Conservation (phyloP, 2,113 vertebrate species). For the Emydura subglobosa region DNA sequence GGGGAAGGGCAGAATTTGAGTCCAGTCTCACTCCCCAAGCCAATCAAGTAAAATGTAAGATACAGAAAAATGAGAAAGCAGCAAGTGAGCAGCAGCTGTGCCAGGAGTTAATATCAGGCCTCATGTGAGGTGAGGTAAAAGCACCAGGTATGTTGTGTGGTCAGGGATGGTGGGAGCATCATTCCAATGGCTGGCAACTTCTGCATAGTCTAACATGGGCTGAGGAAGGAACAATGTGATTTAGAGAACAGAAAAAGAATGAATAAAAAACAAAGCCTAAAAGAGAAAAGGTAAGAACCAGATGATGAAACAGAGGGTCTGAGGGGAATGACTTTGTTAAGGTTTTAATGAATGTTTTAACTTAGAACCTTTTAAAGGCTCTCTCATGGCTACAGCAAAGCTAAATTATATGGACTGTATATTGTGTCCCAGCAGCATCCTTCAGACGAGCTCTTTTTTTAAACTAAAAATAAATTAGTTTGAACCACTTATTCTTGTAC, state of each 20-base stretch:
- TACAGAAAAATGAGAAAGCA: neutral
- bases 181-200: neutral
- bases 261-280: neutral
- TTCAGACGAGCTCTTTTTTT: neutral
- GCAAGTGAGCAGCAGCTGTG: neutral
- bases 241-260: neutral
- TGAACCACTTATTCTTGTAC: neutral
- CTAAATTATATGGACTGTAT: neutral
- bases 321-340: neutral
- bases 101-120: neutral
- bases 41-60: neutral
- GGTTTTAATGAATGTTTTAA: neutral
- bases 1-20: neutral
- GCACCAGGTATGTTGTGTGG: neutral
- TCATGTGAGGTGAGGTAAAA: too few species aligned
- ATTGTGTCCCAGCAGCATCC: neutral
- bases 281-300: neutral
- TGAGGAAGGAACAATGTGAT: neutral
- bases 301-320: neutral
- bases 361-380: neutral
- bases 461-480: neutral
- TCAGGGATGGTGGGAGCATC: too few species aligned
- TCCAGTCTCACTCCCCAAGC: neutral
- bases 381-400: neutral
- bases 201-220: neutral